Percentiles rank a stretch among this genome's conserved stretches.
phyloP scores from a whole-genome alignment of 1,140 invertebrate species.

The Drosophila sulfurigaster region DNA sequence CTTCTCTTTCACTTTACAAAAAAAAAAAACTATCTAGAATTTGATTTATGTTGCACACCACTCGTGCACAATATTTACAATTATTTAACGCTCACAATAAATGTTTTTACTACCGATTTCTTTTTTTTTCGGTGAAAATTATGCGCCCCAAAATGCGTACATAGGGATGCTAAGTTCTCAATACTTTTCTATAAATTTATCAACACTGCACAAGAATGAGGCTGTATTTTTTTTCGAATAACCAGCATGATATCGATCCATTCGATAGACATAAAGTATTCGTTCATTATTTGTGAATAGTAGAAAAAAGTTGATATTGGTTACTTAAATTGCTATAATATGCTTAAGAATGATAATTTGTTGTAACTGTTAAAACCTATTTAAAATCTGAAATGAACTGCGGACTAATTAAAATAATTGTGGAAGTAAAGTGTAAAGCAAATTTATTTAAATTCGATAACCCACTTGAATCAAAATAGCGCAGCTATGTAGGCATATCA shows the following conservation, averaged over 20 bases:
- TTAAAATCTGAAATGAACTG: too few species aligned
- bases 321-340: too few species aligned
- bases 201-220: slow-evolving; percentile 26
- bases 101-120: slow-evolving; percentile 11
- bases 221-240: slow-evolving; percentile 14
- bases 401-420: too few species aligned
- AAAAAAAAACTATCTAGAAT: background rate
- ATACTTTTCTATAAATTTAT: slow-evolving; percentile 19
- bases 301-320: too few species aligned
- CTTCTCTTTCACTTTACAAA: background rate
- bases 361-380: too few species aligned
- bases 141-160: slow-evolving; percentile 54
- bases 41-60: slow-evolving; percentile 1
- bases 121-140: slow-evolving; percentile 49
- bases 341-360: too few species aligned
- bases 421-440: too few species aligned
- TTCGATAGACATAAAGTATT: background rate
- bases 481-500: too few species aligned
- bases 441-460: too few species aligned
- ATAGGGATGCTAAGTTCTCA: slow-evolving; percentile 41
- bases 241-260: background rate
- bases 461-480: too few species aligned
- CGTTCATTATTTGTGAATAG: too few species aligned
- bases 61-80: background rate
- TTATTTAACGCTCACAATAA: slow-evolving; percentile 1